phyloP scores from a whole-genome alignment of 2,797 vertebrate genomes.

The Bradypodion ventrale region DNA sequence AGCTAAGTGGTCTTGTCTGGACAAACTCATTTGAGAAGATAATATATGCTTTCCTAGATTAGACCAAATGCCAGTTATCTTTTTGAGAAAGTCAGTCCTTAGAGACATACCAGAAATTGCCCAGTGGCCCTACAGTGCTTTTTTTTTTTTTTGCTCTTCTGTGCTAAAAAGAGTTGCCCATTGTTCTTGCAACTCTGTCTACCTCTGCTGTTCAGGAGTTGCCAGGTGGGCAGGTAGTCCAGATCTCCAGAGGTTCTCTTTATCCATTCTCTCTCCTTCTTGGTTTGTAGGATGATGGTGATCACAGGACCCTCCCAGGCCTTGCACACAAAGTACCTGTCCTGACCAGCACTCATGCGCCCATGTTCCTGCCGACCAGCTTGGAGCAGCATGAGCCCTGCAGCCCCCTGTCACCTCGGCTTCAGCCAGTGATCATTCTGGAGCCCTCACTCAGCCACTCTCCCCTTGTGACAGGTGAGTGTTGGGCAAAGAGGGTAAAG shows the following conservation, averaged over 20 bases:
- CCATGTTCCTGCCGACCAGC: slow-evolving; percentile 82
- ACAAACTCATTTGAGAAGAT: background rate
- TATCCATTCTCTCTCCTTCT: background rate
- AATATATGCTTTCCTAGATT: background rate
- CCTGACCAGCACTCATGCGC: slow-evolving; percentile 70
- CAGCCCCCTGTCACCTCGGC: slow-evolving; percentile 76
- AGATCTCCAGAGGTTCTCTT: background rate
- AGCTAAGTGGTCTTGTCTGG: background rate
- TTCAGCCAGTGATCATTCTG: slow-evolving; percentile 91
- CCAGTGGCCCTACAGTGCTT: background rate
- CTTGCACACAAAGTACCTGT: slow-evolving; percentile 73
- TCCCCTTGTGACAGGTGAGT: slow-evolving; percentile 85
- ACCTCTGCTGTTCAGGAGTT: no score
- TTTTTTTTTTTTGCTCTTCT: background rate
- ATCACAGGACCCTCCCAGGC: slow-evolving; percentile 69
- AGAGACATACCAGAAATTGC: background rate
- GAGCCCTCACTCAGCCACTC: slow-evolving; percentile 86
- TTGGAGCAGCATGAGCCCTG: slow-evolving; percentile 83
- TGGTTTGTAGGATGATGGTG: slow-evolving; percentile 79
- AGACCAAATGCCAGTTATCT: background rate
- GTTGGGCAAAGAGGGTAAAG: background rate
- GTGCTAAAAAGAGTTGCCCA: background rate
- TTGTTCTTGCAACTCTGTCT: no score
- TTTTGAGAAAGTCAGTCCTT: background rate
- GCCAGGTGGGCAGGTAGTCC: background rate